Conservation (phyloP, 2,113 vertebrate genomes). For the Tragelaphus strepsiceros region DNA sequence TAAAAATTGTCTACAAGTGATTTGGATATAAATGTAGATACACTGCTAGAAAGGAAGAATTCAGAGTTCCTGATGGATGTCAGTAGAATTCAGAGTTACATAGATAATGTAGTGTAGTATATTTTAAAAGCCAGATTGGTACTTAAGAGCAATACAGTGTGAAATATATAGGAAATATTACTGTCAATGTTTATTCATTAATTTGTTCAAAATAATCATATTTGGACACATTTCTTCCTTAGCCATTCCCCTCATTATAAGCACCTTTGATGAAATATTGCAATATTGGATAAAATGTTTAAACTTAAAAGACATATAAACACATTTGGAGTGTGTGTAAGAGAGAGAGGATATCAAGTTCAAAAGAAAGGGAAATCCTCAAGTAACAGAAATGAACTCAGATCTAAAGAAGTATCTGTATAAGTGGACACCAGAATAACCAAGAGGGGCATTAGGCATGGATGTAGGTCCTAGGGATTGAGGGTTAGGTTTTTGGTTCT, state of each 20-base stretch:
- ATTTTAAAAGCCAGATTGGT: not conserved
- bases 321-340: not conserved
- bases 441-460: not conserved
- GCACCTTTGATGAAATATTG: not conserved
- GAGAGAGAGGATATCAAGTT: not conserved
- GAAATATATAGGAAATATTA: not conserved
- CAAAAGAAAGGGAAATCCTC: not conserved
- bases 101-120: not conserved
- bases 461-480: not conserved
- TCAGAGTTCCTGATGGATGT: not conserved
- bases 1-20: not conserved
- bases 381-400: not conserved
- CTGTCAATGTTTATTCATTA: not conserved
- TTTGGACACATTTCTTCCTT: not conserved
- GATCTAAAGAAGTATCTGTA: not conserved
- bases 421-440: not conserved
- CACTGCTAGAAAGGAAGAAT: not conserved
- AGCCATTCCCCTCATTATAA: not conserved
- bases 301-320: not conserved
- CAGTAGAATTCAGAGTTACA: not conserved
- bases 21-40: not conserved
- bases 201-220: constrained; percentile 3
- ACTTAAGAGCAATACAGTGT: not conserved
- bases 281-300: not conserved
- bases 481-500: not conserved